Base-by-base conservation (phyloP, 1,140 invertebrate species). In the Drosophila elegans region DNA sequence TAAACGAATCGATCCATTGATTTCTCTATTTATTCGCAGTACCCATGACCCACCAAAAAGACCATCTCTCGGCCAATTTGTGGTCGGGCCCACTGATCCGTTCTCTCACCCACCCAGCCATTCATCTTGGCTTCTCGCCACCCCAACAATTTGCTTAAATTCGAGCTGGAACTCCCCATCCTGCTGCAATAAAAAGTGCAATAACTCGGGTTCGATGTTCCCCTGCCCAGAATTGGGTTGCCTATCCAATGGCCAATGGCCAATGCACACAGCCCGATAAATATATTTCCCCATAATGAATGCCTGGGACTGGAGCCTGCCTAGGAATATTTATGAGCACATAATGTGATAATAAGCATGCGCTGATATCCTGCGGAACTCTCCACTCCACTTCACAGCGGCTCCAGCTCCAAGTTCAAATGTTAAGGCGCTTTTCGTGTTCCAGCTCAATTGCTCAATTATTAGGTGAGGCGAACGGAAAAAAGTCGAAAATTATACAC, bases 361-460 rank as follows among this genome's bases (percentile, higher is more conserved):
- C 76, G 61, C 84, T 83, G 84, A 88, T 88, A 88, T 88, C 84
- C 84, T 89, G 84, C 84, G 84, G 84, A 89, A 89, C 76, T 88
- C 78, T 10, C 6, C 48, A 11, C 36, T 10, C 36, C 36, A 4
- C 80, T 51, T 73, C 38, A 3, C 29, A 5, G 5, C 29, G 7
- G 45, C 10, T 46, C 44, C 16, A 0, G n/a, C 45, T 75, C 46
- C 59, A 64, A 74, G 84, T 88, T 88, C 84, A 88, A 88, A 88
- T 80, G 84, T 88, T 88, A 88, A 88, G 84, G 82, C 84, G 84
- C 84, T 88, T 89, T 88, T 88, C 84, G 84, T 88, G 82, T 86
- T 88, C 80, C 84, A 74, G 53, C 84, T 84, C 79, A 88, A 88
- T 88, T 88, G 84, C 84, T 88, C 84, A 88, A 88, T 88, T 88